A percentile compares a stretch with the other conserved stretches of the same genome.
Evolutionary conservation across 2,113 vertebrate genomes (phyloP).

Genomic region (Podarcis cretensis): DNA sequence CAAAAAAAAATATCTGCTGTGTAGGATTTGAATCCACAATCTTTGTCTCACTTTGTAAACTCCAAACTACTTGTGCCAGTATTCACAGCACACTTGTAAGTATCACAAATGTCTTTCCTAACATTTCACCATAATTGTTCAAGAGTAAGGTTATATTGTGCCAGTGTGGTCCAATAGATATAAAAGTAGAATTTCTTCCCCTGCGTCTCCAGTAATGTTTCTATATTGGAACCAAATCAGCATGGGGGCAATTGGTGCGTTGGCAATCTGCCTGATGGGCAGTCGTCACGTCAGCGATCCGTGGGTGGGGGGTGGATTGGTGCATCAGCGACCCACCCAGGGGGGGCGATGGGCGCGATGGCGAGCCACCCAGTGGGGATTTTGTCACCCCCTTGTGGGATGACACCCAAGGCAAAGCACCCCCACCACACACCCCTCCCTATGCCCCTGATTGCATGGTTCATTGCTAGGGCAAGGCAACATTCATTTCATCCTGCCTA

Average conservation of each 20-base stretch:
- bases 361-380: no score
- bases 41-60: conserved; percentile 50
- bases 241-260: not conserved
- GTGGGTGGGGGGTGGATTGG: no score
- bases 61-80: conserved; percentile 45
- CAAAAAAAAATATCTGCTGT: no score
- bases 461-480: not conserved
- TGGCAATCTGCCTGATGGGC: no score
- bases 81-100: conserved; percentile 33
- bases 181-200: not conserved
- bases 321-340: fast-evolving
- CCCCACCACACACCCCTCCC: no score
- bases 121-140: conserved; percentile 23
- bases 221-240: not conserved
- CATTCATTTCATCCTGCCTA: not conserved
- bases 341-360: no score
- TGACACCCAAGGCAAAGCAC: no score
- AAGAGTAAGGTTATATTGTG: conserved; percentile 21
- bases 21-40: not conserved
- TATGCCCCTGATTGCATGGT: no score
- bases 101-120: conserved; percentile 51
- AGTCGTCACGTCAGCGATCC: no score
- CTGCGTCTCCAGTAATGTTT: not conserved
- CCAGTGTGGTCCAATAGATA: not conserved
- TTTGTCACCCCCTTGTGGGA: no score